A percentile compares a stretch with the other conserved stretches of the same genome.
These are phyloP conservation scores for Xenus cinereus DNA, from an alignment of 2,113 vertebrate species.

Conservation along the genomic window DNA sequence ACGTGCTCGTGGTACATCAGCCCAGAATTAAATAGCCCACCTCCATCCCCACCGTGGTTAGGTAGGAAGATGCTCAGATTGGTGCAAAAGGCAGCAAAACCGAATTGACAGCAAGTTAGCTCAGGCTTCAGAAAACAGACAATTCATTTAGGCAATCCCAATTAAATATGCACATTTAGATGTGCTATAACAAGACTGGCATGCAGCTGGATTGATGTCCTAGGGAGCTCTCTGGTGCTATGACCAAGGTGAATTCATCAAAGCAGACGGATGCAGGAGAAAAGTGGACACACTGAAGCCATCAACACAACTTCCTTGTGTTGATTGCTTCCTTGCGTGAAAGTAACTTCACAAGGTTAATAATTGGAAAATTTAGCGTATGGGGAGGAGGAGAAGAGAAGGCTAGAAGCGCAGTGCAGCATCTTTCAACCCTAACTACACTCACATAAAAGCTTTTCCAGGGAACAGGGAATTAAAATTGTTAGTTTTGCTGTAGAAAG, in stretches of 20 bases:
- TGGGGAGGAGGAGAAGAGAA: not conserved
- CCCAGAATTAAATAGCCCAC: not conserved
- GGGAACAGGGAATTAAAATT: not conserved
- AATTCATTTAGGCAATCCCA: not conserved
- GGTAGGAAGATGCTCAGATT: not conserved
- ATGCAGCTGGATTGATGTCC: not conserved
- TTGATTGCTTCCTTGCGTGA: not conserved
- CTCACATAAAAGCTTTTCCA: not conserved
- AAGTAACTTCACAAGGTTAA: not conserved
- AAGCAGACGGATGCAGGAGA: not conserved
- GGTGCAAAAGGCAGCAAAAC: not conserved
- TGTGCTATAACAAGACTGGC: not conserved
- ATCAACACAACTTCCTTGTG: not conserved
- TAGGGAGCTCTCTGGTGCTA: not conserved
- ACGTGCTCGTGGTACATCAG: fast-evolving
- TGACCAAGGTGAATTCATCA: not conserved
- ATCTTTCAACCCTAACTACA: not conserved
- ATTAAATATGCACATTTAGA: not conserved
- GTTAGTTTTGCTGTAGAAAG: not conserved
- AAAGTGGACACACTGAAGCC: not conserved
- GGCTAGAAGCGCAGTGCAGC: not conserved
- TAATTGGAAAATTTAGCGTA: not conserved
- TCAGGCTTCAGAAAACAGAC: not conserved
- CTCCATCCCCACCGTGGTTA: not conserved
- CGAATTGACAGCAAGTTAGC: not conserved